phyloP scores from a whole-genome alignment of 2,113 vertebrate genomes.

The Zingel zingel region DNA sequence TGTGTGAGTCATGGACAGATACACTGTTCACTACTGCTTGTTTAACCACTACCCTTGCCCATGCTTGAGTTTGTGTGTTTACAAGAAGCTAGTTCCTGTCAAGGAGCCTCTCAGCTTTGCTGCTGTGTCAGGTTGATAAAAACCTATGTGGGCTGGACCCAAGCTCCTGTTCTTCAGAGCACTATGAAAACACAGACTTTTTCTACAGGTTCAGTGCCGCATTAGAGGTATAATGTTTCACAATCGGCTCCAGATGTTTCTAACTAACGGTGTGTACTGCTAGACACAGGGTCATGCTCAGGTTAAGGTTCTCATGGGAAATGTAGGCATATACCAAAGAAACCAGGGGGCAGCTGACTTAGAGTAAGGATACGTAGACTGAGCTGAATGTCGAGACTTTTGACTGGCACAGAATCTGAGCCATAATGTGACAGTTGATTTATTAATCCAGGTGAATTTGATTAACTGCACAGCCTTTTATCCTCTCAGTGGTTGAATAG shows the following conservation, averaged over 20 bases:
- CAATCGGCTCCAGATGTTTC: slow-evolving; percentile 74
- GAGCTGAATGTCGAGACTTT: slow-evolving; percentile 8
- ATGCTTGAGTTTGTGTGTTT: slow-evolving; percentile 12
- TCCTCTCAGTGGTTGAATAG: not conserved
- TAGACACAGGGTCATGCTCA: slow-evolving; percentile 12
- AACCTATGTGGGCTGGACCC: slow-evolving; percentile 42
- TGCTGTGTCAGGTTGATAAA: slow-evolving; percentile 51
- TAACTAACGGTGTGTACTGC: not conserved
- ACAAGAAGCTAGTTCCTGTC: not conserved
- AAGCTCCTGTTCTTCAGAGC: slow-evolving; percentile 40
- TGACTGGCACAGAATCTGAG: slow-evolving; percentile 15
- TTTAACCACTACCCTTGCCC: slow-evolving; percentile 1
- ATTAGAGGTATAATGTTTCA: slow-evolving; percentile 28
- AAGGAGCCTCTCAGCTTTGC: slow-evolving; percentile 39
- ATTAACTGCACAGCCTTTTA: not conserved
- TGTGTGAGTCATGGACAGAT: slow-evolving; percentile 8
- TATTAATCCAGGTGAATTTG: slow-evolving; percentile 24
- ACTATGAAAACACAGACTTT: slow-evolving; percentile 31
- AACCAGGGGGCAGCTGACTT: slow-evolving; percentile 21
- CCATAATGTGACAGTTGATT: slow-evolving; percentile 19
- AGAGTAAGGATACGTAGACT: not conserved
- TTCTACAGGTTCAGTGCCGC: slow-evolving; percentile 23
- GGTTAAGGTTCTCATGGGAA: slow-evolving; percentile 53
- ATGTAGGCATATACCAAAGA: slow-evolving; percentile 33
- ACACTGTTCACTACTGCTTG: slow-evolving; percentile 15